Percentiles rank a stretch among this genome's conserved stretches.
Evolutionary conservation across 2,888 invertebrate genomes (phyloP).

Genomic region (Tenthredo mesomela): DNA sequence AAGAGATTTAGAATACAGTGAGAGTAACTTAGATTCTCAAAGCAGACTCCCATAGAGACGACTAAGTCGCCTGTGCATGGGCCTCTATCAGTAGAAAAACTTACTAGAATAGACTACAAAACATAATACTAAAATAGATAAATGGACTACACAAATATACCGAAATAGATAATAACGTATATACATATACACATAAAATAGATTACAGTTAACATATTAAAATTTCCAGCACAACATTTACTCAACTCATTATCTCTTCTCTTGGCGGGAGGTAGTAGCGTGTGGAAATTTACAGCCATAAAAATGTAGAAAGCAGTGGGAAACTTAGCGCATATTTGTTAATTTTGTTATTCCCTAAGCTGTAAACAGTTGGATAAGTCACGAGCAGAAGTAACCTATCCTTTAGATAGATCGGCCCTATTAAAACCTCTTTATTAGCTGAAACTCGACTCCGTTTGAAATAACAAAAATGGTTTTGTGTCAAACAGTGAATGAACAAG

Average conservation of each 20-base stretch:
- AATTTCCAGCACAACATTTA: neutral
- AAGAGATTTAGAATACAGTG: no score
- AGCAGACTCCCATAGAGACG: no score
- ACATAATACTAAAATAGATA: no score
- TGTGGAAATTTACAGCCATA: neutral
- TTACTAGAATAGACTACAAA: no score
- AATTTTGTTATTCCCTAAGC: neutral
- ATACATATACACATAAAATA: no score
- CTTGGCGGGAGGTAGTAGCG: neutral
- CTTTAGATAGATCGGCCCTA: neutral
- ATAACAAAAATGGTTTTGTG: slow-evolving; percentile 27
- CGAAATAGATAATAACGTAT: no score
- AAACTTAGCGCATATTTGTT: slow-evolving; percentile 6
- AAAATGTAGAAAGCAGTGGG: neutral
- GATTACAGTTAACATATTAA: no score
- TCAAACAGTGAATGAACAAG: slow-evolving; percentile 69
- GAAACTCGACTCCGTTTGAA: neutral
- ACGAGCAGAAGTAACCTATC: neutral
- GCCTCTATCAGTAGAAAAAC: no score
- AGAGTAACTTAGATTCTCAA: no score
- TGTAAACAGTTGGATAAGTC: neutral
- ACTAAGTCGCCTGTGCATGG: no score
- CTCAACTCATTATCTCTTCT: neutral
- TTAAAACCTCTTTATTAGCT: neutral
- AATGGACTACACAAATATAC: no score